Base-by-base conservation (phyloP, 2,797 vertebrate species). In the Phalanger gymnotis region DNA sequence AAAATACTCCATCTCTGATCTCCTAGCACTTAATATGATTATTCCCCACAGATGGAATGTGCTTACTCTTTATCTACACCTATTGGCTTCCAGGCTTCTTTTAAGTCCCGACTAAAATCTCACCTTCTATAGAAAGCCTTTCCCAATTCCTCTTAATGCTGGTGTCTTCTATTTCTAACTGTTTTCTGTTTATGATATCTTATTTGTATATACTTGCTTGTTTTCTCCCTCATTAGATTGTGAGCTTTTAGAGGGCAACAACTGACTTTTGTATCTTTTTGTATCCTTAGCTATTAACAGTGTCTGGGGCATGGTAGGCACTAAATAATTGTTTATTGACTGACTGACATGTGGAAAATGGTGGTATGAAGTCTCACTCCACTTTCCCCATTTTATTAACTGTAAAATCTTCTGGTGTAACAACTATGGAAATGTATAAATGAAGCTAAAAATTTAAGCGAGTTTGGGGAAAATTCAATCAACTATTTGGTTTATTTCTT, bases 371-470 rank as follows among this genome's bases (percentile, higher is more conserved):
- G 54, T n/a, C 91, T 92, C 89, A 34, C 47, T 28, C 90, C 14
- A 90, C 31, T 0, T 93, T 90, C 11, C 31, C 4, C 58, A 61
- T 92, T 93, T 3, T 31, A 11, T 95, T 92, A n/a, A 19, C 27
- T 61, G 53, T 13, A 90, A 90, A 95, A 92, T 94, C 40, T 6
- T 90, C 90, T 91, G 51, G 3, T 90, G 13, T 13, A 91, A 94
- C 31, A 7, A 14, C 34, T 91, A 91, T 95, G 93, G 4, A 93
- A 81, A 95, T 54, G 81, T 94, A 54, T 53, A 58, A 89, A 54
- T 30, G 54, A 34, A 28, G n/a, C 31, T 12, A 58, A 92, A 51
- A 34, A 34, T 14, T 31, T 94, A 93, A 53, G 30, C 30, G 58
- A 90, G 12, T 91, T 40, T 93, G 93, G 47, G 53, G 55, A 92